A percentile compares a stretch with the other conserved stretches of the same genome.
phyloP scores from a whole-genome alignment of 2,113 vertebrate species.

The Chelonoidis abingdonii region DNA sequence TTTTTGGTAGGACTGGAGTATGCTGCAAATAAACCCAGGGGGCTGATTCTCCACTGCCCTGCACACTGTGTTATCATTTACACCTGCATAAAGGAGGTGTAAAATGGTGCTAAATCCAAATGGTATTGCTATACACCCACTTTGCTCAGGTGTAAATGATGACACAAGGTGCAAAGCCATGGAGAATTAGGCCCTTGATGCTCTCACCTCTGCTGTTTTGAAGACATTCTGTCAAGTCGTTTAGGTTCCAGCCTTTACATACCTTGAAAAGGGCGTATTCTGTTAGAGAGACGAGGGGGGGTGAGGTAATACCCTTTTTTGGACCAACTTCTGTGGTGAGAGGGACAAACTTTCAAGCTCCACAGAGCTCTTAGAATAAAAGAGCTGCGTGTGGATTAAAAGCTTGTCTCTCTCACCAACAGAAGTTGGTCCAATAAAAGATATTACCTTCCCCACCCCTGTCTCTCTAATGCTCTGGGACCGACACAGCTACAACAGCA shows the following conservation, averaged over 20 bases:
- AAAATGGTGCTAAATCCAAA: not conserved
- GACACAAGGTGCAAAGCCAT: accelerated
- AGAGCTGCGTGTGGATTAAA: not conserved
- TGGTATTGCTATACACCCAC: not conserved
- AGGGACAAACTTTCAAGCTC: not conserved
- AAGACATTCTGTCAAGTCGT: not conserved
- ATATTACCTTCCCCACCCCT: not conserved
- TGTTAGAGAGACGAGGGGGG: not conserved
- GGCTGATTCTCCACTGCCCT: accelerated
- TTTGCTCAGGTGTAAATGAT: accelerated
- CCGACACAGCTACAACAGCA: not conserved
- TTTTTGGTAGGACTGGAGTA: not conserved
- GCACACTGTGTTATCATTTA: accelerated
- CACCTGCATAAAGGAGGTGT: not conserved
- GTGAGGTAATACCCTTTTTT: not conserved
- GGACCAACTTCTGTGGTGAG: not conserved
- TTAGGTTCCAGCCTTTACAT: not conserved
- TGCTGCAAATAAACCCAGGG: accelerated
- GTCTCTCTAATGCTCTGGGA: not conserved
- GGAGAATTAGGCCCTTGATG: not conserved
- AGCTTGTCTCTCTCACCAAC: not conserved
- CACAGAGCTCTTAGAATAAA: not conserved
- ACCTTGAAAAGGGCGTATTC: not conserved
- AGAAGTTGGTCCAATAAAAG: not conserved
- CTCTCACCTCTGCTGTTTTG: not conserved